phyloP scores from a whole-genome alignment of 1,140 invertebrate species.

The Lordiphosa stackelbergi region DNA sequence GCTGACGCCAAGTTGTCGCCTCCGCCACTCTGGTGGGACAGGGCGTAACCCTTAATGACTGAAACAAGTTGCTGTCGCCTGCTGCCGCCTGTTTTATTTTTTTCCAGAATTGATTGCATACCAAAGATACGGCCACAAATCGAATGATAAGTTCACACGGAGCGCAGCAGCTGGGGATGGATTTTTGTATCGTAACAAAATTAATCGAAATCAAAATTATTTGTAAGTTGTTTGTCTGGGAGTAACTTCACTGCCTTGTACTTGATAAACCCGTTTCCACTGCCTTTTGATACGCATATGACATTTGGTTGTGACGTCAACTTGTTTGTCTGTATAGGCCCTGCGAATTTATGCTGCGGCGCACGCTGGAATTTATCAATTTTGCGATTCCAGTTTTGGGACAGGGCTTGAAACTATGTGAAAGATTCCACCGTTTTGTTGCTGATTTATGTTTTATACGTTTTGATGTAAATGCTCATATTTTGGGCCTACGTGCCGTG shows the following conservation, averaged over 20 bases:
- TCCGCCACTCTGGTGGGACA: slow-evolving; percentile 23
- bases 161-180: too few relatives aligned
- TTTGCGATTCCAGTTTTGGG: slow-evolving; percentile 34
- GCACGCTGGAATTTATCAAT: slow-evolving; percentile 75
- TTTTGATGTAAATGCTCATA: slow-evolving; percentile 58
- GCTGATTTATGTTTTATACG: slow-evolving; percentile 69
- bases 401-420: slow-evolving; percentile 41
- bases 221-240: slow-evolving; percentile 19
- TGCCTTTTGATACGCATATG: slow-evolving; percentile 58
- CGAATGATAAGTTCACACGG: too few relatives aligned
- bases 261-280: slow-evolving; percentile 59
- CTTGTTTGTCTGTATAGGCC: slow-evolving; percentile 43
- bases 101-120: slow-evolving; percentile 21
- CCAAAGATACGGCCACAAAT: background rate
- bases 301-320: slow-evolving; percentile 63
- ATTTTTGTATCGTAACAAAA: too few relatives aligned
- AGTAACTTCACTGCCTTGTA: slow-evolving; percentile 9
- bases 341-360: slow-evolving; percentile 43
- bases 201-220: too few relatives aligned
- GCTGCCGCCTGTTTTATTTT: slow-evolving; percentile 27
- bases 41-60: slow-evolving; percentile 41
- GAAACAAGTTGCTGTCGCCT: slow-evolving; percentile 33
- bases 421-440: slow-evolving; percentile 70
- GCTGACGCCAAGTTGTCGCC: slow-evolving; percentile 68
- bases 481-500: slow-evolving; percentile 56